phyloP scores from a whole-genome alignment of 2,888 invertebrate genomes.

The Andrena haemorrhoa region DNA sequence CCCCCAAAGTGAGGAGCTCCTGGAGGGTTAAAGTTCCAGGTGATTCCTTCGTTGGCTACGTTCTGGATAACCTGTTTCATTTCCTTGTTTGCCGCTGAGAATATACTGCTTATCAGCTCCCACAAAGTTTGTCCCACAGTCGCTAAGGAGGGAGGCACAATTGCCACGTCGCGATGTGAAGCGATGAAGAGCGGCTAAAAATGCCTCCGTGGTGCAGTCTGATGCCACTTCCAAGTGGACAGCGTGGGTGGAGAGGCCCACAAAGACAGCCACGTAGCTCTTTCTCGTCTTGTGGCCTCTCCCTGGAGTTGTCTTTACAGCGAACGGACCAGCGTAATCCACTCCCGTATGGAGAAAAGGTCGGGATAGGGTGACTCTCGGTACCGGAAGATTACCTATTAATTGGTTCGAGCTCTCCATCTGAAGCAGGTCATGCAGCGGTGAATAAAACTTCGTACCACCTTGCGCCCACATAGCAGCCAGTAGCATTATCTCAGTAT shows the following conservation, averaged over 20 bases:
- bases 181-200: background rate
- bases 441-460: slow-evolving; percentile 39
- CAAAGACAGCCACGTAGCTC: slow-evolving; percentile 37
- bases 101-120: slow-evolving; percentile 57
- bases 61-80: background rate
- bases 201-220: slow-evolving; percentile 1
- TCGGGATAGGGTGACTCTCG: slow-evolving; percentile 48
- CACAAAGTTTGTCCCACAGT: slow-evolving; percentile 69
- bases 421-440: slow-evolving; percentile 60
- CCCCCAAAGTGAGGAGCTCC: slow-evolving; percentile 72
- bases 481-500: slow-evolving; percentile 50
- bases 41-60: background rate
- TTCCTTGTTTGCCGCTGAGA: background rate
- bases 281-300: slow-evolving; percentile 53
- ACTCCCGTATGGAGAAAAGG: slow-evolving; percentile 59
- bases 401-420: slow-evolving; percentile 49
- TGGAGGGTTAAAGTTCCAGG: slow-evolving; percentile 72
- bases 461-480: slow-evolving; percentile 56
- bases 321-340: slow-evolving; percentile 50
- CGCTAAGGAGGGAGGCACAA: slow-evolving; percentile 43
- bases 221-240: slow-evolving; percentile 42
- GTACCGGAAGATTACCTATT: slow-evolving; percentile 63
- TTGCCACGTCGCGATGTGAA: slow-evolving; percentile 54
- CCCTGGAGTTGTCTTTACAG: slow-evolving; percentile 36
- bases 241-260: slow-evolving; percentile 40